Conservation (phyloP, 2,888 invertebrate species). For the Dolomedes plantarius region DNA sequence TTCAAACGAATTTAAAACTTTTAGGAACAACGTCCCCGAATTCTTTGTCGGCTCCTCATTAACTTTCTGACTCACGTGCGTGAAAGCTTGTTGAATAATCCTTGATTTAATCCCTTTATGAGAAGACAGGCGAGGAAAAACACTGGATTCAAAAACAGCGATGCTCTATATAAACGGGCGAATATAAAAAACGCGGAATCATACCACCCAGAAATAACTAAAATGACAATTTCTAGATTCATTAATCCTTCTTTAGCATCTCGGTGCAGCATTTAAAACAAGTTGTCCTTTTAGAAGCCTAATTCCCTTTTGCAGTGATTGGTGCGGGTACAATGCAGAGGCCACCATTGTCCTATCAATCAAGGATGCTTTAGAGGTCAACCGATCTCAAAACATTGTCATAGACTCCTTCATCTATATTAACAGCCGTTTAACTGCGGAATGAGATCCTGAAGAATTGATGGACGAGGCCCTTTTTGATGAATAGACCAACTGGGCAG, state of each 20-base stretch:
- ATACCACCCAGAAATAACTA: background rate
- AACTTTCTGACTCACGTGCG: background rate
- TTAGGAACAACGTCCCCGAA: too few species aligned
- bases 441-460: conserved; percentile 33
- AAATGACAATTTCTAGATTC: conserved; percentile 21
- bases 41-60: background rate
- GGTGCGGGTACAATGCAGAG: conserved; percentile 27
- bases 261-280: conserved; percentile 25
- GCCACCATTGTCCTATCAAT: conserved; percentile 32
- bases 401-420: conserved; percentile 50
- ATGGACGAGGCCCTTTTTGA: conserved; percentile 24
- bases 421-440: conserved; percentile 33
- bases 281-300: conserved; percentile 22
- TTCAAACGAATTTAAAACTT: too few species aligned
- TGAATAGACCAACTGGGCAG: conserved; percentile 35
- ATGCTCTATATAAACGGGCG: background rate
- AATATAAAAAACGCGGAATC: too few species aligned
- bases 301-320: conserved; percentile 32
- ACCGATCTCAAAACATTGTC: conserved; percentile 42
- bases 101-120: background rate
- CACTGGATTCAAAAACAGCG: background rate
- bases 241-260: conserved; percentile 35
- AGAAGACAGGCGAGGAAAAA: background rate
- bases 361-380: conserved; percentile 35
- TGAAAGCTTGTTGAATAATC: background rate